These are phyloP conservation scores for Temnothorax ravouxi DNA, from an alignment of 2,888 invertebrate species.

Conservation along the genomic window DNA sequence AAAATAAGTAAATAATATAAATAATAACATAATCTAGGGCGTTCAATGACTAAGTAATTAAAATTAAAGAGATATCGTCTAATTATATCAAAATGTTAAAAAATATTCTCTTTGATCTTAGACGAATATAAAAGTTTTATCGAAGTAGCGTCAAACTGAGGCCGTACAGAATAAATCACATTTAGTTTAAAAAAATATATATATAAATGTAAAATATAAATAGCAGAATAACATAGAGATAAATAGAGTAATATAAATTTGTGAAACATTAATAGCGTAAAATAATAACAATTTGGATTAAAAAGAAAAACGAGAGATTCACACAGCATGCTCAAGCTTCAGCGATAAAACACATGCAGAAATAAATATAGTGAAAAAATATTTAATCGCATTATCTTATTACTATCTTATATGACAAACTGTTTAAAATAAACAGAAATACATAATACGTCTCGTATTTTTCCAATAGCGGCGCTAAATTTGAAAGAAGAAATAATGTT, in stretches of 20 bases:
- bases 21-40: neutral
- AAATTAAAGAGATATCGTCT: neutral
- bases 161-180: neutral
- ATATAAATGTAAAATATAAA: neutral
- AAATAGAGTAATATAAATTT: slow-evolving; percentile 5
- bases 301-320: slow-evolving; percentile 64
- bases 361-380: slow-evolving; percentile 55
- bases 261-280: slow-evolving; percentile 43
- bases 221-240: neutral
- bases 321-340: slow-evolving; percentile 69
- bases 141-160: neutral
- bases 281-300: slow-evolving; percentile 63
- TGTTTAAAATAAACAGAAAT: neutral
- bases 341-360: slow-evolving; percentile 69
- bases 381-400: slow-evolving; percentile 49
- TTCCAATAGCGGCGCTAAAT: slow-evolving; percentile 16
- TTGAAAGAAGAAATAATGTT: slow-evolving; percentile 15
- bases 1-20: slow-evolving; percentile 21
- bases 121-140: slow-evolving; percentile 1
- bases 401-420: slow-evolving; percentile 25
- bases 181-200: slow-evolving; percentile 18
- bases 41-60: slow-evolving; percentile 26
- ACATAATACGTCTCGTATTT: slow-evolving; percentile 14
- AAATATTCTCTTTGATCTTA: neutral
- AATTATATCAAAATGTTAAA: neutral